Evolutionary conservation across 2,888 invertebrate genomes (phyloP).

Genomic region (Meliscaeva auricollis): DNA sequence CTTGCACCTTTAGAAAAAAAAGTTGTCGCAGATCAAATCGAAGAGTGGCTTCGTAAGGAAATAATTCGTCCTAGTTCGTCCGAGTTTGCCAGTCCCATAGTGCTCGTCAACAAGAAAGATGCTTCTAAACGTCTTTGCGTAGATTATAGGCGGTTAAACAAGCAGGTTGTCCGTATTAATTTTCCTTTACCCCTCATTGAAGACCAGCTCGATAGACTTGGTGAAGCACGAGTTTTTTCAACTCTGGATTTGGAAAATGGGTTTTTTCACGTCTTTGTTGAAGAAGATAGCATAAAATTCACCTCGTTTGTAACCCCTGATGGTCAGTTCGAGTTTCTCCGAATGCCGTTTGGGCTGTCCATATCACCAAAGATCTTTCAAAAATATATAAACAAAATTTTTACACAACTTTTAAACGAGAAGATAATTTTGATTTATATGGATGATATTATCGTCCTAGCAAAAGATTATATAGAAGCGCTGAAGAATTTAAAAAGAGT

Average conservation of each 20-base stretch:
- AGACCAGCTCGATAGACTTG: background rate
- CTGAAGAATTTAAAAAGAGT: constrained; percentile 3
- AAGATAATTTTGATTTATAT: background rate
- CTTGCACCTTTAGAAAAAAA: background rate
- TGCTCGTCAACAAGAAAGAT: background rate
- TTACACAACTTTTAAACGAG: background rate
- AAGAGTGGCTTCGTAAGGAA: too few relatives aligned
- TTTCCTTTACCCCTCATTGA: background rate
- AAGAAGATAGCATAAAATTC: constrained; percentile 73
- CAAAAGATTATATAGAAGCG: background rate
- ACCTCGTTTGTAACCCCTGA: constrained; percentile 77
- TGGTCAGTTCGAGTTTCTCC: constrained; percentile 75
- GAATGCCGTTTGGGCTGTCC: constrained; percentile 73
- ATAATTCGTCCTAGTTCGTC: too few relatives aligned
- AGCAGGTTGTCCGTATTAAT: background rate
- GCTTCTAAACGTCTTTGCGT: background rate
- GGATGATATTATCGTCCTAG: constrained; percentile 10
- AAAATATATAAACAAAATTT: constrained; percentile 10
- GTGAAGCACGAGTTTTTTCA: background rate
- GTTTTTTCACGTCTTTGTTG: constrained; percentile 73
- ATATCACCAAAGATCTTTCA: constrained; percentile 45
- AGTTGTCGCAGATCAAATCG: background rate
- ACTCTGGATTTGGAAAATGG: background rate
- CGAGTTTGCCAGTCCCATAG: background rate
- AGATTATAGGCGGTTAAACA: constrained; percentile 9